Evolutionary conservation across 1,140 invertebrate genomes (phyloP), one percentile per base, ranked within the genome.

Genomic region (Danaus melanippus): DNA sequence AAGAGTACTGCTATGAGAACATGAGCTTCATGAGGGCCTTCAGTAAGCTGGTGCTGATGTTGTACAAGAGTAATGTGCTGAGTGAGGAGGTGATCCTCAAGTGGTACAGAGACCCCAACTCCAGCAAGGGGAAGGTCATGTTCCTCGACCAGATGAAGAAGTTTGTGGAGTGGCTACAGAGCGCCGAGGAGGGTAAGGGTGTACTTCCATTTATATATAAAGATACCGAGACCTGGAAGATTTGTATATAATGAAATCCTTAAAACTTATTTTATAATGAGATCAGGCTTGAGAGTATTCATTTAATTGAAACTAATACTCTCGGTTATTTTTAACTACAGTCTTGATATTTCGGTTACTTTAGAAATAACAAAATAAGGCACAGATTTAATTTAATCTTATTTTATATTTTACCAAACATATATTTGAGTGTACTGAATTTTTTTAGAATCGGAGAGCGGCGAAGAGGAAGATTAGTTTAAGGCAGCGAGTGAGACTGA

Each of bases 11-110:
- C 88, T 98, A 98, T 85, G 96, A 97, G 76, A 98, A 99, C 88
- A 98, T 98, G 96, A 97, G 95, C 85, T 98, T 99, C 85, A 97
- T 98, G 94, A 97, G 97, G 86, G 95, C 96, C 80, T 99, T 98
- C 91, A 96, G 97, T 76, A 98, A 98, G 88, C 97, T 99, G 73
- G 93, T 98, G 72, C 90, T 98, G 82, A 92, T 98, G 68, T 93
- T 98, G 88, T 99, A 99, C 89, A 97, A 97, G 91, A 95, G 93
- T 92, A 95, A 97, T 86, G 94, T 98, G 32, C 89, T 98, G 52
- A 95, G 94, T 1, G 97, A 98, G 89, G 95, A 95, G 82, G 92
- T 93, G 47, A 97, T 98, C 74, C 88, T 97, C 55, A 96, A 95
- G 86, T 98, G 96, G 96, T 97, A 96, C 89, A 94, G 95, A 76